These are phyloP conservation scores for Poeciliopsis turneri DNA, from an alignment of 2,797 vertebrate species.

Conservation along the genomic window DNA sequence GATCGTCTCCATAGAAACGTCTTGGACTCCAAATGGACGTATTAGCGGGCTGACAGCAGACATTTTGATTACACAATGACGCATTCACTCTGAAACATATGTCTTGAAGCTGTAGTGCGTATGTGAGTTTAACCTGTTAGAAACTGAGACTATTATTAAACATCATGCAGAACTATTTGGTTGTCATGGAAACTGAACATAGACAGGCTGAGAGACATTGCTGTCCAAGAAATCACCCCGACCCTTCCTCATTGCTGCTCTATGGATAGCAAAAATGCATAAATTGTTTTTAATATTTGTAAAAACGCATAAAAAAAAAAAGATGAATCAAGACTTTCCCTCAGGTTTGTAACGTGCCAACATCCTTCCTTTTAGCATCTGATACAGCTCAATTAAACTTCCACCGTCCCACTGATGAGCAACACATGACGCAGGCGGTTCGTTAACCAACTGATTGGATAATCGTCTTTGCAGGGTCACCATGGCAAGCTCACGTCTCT, in stretches of 20 bases:
- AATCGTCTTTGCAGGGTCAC: constrained; percentile 77
- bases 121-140: not conserved
- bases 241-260: not conserved
- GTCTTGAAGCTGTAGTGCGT: not conserved
- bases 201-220: not conserved
- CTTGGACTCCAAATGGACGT: not conserved
- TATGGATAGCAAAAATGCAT: not conserved
- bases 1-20: not conserved
- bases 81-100: not conserved
- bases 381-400: constrained; percentile 32
- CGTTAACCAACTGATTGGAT: constrained; percentile 75
- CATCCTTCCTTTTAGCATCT: constrained; percentile 43
- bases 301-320: not conserved
- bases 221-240: not conserved
- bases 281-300: not conserved
- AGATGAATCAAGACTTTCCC: not conserved
- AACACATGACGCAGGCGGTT: constrained; percentile 70
- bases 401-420: constrained; percentile 48
- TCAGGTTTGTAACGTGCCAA: not conserved
- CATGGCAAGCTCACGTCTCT: constrained; percentile 36
- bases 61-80: not conserved
- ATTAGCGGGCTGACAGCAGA: not conserved
- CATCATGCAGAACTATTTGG: not conserved
- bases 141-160: not conserved
- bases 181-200: not conserved